phyloP scores from a whole-genome alignment of 1,140 invertebrate genomes.

The Brachionus sp. region DNA sequence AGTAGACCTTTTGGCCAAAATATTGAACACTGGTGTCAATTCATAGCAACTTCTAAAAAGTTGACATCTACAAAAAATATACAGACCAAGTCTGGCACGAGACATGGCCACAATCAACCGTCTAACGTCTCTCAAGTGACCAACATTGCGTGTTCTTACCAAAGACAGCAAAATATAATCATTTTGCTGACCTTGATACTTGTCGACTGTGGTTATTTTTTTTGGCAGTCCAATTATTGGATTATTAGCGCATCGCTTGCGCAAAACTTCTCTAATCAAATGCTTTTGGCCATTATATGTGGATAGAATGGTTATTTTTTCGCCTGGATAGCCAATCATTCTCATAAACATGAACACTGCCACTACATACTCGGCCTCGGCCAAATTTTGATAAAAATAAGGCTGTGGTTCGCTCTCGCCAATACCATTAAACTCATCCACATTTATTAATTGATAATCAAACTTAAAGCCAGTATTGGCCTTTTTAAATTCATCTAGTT shows the following conservation, averaged over 20 bases:
- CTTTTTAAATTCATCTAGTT: slow-evolving; percentile 74
- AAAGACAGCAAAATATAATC: slow-evolving; percentile 94
- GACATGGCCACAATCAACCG: slow-evolving; percentile 96
- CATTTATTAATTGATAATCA: slow-evolving; percentile 94
- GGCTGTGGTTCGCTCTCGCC: slow-evolving; percentile 96
- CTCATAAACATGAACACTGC: slow-evolving; percentile 99
- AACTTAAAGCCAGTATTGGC: slow-evolving; percentile 86
- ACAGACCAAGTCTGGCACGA: slow-evolving; percentile 89
- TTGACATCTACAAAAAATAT: slow-evolving; percentile 85
- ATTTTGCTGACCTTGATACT: slow-evolving; percentile 99
- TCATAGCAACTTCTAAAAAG: slow-evolving; percentile 96
- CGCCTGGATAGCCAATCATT: slow-evolving; percentile 88
- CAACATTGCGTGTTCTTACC: slow-evolving; percentile 89
- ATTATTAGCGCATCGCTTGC: slow-evolving; percentile 87
- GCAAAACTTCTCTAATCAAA: slow-evolving; percentile 89
- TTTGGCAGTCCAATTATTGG: slow-evolving; percentile 90
- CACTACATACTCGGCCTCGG: slow-evolving; percentile 96
- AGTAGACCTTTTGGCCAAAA: not conserved
- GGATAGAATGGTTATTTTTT: slow-evolving; percentile 96
- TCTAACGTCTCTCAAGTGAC: slow-evolving; percentile 90
- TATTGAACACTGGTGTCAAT: slow-evolving; percentile 62
- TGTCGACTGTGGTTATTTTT: slow-evolving; percentile 94
- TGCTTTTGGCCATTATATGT: slow-evolving; percentile 99
- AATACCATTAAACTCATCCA: slow-evolving; percentile 90
- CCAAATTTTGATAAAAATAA: slow-evolving; percentile 98